Base-by-base conservation (phyloP, 2,888 invertebrate genomes). In the Rotaria sp. region DNA sequence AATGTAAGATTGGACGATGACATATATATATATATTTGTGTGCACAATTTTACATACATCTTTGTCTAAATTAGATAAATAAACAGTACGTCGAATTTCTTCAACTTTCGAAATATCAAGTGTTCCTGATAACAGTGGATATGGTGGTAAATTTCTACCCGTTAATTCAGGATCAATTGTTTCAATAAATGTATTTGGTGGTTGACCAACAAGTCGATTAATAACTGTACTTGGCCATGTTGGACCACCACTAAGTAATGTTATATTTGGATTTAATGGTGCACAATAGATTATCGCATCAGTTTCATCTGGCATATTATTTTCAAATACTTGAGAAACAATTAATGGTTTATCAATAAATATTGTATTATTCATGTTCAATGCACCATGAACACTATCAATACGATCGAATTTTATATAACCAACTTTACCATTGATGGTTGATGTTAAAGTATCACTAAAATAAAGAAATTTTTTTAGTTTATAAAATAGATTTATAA, bases 351-450 rank as follows among this genome's bases (percentile, higher is more conserved):
- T 93, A 91, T 99, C 99, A 89, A 99, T 97, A 91, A 99, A 98
- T 24, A 99, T 98, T 0, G 97, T 98, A 91, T 98, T 99, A 26
- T 97, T 97, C 93, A 99, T 94, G 92, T 99, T 98, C 90, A 97
- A 96, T 0, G 98, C 96, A n/a, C 97, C 95, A 35, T 95, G 94
- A 45, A 96, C 96, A 88, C 95, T 95, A 74, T 93, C 93, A 11
- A 94, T 93, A 89, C 97, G 96, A 88, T 95, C 94, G 91, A 96
- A 99, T 91, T 96, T 96, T 75, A 99, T 95, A 92, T 96, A 99
- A 90, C 97, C 97, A 90, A 98, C 96, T 88, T 96, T 94, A 0
- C 96, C 96, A 26, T 85, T 67, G 13, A 96, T 95, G 0, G 96
- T 57, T 21, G 84, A 13, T 24, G 84, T 11, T 24, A 52, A 24